These are phyloP conservation scores for Druceiella hillmani DNA, from an alignment of 2,888 invertebrate genomes.

Conservation along the genomic window DNA sequence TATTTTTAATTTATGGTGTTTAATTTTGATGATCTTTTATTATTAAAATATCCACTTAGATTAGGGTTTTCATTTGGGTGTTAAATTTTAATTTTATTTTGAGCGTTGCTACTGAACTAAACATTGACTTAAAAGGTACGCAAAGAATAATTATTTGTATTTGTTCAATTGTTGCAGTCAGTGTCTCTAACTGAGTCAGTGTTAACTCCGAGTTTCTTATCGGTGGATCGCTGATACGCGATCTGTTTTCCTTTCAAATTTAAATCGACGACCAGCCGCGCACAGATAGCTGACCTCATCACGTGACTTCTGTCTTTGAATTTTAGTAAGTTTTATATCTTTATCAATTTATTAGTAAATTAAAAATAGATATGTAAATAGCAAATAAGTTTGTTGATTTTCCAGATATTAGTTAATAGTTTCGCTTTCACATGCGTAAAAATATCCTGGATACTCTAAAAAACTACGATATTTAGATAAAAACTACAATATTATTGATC, in stretches of 20 bases:
- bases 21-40: too few species aligned
- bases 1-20: too few species aligned
- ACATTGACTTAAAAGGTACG: too few species aligned
- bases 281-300: constrained; percentile 60
- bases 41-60: too few species aligned
- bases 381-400: background rate
- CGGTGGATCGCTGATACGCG: constrained; percentile 80
- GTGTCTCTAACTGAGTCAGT: constrained; percentile 79
- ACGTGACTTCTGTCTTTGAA: constrained; percentile 65
- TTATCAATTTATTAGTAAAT: too few species aligned
- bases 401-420: background rate
- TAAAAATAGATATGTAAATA: background rate
- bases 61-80: too few species aligned
- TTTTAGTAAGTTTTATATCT: constrained; percentile 56
- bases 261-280: constrained; percentile 64
- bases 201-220: constrained; percentile 74
- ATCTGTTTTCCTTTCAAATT: constrained; percentile 74
- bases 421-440: too few species aligned
- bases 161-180: constrained; percentile 53
- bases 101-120: too few species aligned
- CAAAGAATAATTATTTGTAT: background rate
- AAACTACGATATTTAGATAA: too few species aligned
- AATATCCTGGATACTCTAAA: too few species aligned
- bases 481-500: too few species aligned
- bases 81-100: too few species aligned